Base-by-base conservation (phyloP, 2,797 vertebrate genomes). In the Pseudochaenichthys georgianus region DNA sequence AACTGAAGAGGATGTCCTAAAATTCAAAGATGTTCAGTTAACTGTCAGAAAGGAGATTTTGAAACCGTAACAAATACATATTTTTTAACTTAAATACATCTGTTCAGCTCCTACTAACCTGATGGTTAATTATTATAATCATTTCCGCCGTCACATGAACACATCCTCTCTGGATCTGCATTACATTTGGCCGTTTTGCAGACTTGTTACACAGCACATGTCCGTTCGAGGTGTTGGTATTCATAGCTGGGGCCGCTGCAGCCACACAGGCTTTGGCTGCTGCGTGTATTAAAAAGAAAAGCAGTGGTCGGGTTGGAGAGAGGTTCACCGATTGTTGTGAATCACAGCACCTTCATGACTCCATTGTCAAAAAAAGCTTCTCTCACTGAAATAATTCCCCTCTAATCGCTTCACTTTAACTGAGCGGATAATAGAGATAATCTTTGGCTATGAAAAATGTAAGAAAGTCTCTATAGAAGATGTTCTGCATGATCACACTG, bases 181-280 rank as follows among this genome's bases (percentile, higher is more conserved):
- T 60, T 73, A 54, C 48, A 23, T 78, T 80, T 65, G 52, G 71
- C 64, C 43, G 52, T 82, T 88, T 75, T 58, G 59, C 73, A 54
- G 80, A 78, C 70, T 84, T 88, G 88, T 80, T 83, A 80, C 83
- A 70, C 85, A 76, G 80, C 67, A 73, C 78, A 74, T 77, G 80
- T 87, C 83, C 41, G 13, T 75, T 64, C 53, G 38, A 47, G 12
- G 28, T 74, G 88, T 93, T 90, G 80, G 90, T 90, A 93, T 93
- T 93, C 89, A 90, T 85, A 70, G 65, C 81, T 41, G 78, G 68
- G 43, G 72, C 87, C 75, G 77, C 54, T 82, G 84, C 91, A 62
- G 80, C 78, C 86, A 88, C 89, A 87, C 86, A 58, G 73, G 73
- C 75, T 81, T 85, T 82, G 75, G 82, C 78, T 88, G 78, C 75